phyloP scores from a whole-genome alignment of 2,113 vertebrate species.

The Nannospalax galili region DNA sequence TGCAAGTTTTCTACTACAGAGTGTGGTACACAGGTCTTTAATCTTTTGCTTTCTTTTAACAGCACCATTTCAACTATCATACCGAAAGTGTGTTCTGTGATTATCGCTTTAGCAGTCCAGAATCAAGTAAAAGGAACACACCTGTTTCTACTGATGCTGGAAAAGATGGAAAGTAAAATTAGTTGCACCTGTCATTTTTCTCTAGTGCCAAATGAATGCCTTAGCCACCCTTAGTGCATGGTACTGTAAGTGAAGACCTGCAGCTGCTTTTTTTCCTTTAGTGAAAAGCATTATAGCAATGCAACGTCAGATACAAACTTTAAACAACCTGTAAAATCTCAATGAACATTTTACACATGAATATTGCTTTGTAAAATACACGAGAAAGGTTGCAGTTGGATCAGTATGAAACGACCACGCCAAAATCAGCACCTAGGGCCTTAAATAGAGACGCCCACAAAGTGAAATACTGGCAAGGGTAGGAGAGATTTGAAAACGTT shows the following conservation, averaged over 20 bases:
- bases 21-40: slow-evolving; percentile 73
- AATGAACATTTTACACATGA: background rate
- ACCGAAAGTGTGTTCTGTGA: slow-evolving; percentile 81
- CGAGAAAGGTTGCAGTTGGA: background rate
- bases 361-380: background rate
- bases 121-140: slow-evolving; percentile 79
- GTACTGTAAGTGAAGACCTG: background rate
- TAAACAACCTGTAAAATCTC: background rate
- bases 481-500: slow-evolving; percentile 1
- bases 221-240: slow-evolving; percentile 52
- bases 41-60: slow-evolving; percentile 76
- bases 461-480: slow-evolving; percentile 1
- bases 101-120: slow-evolving; percentile 78
- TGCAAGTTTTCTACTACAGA: slow-evolving; percentile 67
- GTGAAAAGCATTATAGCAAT: slow-evolving; percentile 31
- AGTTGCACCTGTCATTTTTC: slow-evolving; percentile 52
- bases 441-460: slow-evolving; percentile 45
- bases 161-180: slow-evolving; percentile 82
- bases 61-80: slow-evolving; percentile 82
- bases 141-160: slow-evolving; percentile 82
- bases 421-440: slow-evolving; percentile 57
- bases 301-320: background rate
- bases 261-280: background rate
- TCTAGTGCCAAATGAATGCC: slow-evolving; percentile 65
- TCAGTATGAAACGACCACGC: slow-evolving; percentile 56